phyloP scores from a whole-genome alignment of 1,140 invertebrate genomes.

The Lutraria rhynchaena region DNA sequence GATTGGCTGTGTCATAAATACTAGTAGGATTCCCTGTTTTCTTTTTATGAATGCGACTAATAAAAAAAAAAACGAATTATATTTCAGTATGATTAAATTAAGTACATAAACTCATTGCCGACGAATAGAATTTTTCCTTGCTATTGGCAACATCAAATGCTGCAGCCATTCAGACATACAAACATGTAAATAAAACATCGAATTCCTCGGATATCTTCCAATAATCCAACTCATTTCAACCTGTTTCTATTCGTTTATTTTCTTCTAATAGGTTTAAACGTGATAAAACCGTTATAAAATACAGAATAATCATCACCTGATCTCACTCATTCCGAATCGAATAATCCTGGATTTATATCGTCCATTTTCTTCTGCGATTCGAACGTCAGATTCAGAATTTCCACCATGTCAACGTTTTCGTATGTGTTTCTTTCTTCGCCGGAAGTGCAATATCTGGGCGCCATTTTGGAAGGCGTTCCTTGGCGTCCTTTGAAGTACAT shows the following conservation, averaged over 20 bases:
- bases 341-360: no score
- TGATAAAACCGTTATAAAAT: conserved; percentile 46
- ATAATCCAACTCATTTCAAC: neutral
- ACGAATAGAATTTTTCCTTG: conserved; percentile 39
- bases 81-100: conserved; percentile 14
- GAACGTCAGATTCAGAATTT: neutral
- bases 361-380: no score
- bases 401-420: neutral
- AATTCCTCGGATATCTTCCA: conserved; percentile 6
- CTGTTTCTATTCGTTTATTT: conserved; percentile 25
- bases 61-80: no score
- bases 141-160: conserved; percentile 41
- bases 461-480: no score
- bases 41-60: no score
- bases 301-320: conserved; percentile 19
- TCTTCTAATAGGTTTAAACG: conserved; percentile 42
- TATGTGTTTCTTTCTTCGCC: neutral
- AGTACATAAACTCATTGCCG: conserved; percentile 26
- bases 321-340: conserved; percentile 38
- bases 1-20: no score
- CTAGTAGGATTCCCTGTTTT: no score
- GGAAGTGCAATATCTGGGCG: no score
- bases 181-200: conserved; percentile 56
- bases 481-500: no score
- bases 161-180: conserved; percentile 32